phyloP scores from a whole-genome alignment of 2,113 vertebrate genomes.

The Neolamprologus sp. region DNA sequence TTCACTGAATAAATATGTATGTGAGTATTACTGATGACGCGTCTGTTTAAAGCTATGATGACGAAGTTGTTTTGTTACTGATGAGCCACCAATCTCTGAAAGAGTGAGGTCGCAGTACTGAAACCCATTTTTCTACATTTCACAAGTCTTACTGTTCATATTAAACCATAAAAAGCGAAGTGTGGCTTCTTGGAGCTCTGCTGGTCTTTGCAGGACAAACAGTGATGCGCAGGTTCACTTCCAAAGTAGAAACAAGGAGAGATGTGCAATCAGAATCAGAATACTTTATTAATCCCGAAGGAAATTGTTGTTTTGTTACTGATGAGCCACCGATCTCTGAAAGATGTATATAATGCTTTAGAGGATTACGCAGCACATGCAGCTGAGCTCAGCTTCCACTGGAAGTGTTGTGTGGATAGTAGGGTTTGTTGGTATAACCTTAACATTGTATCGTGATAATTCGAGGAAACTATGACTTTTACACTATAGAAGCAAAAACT shows the following conservation, averaged over 20 bases:
- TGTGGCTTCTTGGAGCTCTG: background rate
- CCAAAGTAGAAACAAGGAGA: background rate
- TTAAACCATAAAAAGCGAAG: rapidly evolving
- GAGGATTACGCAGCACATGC: background rate
- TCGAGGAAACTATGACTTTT: background rate
- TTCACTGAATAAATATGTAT: rapidly evolving
- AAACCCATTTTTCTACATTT: background rate
- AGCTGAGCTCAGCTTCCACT: background rate
- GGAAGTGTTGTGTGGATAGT: background rate
- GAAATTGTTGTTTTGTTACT: no score
- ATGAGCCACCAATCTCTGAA: background rate
- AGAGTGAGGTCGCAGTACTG: background rate
- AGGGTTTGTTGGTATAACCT: background rate
- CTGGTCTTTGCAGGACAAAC: background rate
- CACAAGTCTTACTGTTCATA: background rate
- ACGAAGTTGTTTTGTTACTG: background rate
- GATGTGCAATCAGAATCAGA: background rate
- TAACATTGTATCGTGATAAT: background rate
- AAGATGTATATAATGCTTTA: no score
- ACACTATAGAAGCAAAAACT: background rate
- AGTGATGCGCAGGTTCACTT: background rate
- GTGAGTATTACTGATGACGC: background rate
- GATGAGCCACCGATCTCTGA: no score
- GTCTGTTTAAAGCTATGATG: background rate
- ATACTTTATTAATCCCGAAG: no score